A percentile compares a stretch with the other conserved stretches of the same genome.
phyloP scores from a whole-genome alignment of 2,888 invertebrate species.

The Orthosia gothica region DNA sequence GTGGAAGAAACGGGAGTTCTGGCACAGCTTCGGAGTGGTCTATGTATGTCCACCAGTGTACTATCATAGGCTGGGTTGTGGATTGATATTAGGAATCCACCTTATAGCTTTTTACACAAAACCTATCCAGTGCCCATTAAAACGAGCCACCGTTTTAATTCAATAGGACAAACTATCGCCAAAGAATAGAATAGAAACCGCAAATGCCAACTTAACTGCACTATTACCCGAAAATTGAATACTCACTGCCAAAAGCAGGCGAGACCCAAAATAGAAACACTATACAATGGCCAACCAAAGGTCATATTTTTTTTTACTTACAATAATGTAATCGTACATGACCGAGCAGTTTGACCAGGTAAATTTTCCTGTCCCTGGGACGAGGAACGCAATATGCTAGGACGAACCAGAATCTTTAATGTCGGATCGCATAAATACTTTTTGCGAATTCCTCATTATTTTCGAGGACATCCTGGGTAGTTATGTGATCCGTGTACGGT shows the following conservation, averaged over 20 bases:
- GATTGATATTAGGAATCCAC: background rate
- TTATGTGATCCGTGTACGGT: slow-evolving; percentile 35
- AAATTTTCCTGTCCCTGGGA: slow-evolving; percentile 81
- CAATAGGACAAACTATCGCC: slow-evolving; percentile 21
- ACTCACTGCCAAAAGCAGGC: slow-evolving; percentile 20
- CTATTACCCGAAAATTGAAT: slow-evolving; percentile 46
- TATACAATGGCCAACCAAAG: slow-evolving; percentile 61
- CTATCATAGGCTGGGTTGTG: background rate
- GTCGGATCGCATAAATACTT: slow-evolving; percentile 66
- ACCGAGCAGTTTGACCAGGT: slow-evolving; percentile 77
- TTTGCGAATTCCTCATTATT: slow-evolving; percentile 55
- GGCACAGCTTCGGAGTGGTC: too few relatives aligned
- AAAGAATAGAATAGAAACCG: slow-evolving; percentile 32
- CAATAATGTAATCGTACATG: slow-evolving; percentile 83
- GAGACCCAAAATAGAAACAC: too few relatives aligned
- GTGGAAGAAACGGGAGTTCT: too few relatives aligned
- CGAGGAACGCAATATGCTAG: slow-evolving; percentile 77
- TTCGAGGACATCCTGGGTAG: too few relatives aligned
- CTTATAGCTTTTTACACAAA: background rate
- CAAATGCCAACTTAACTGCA: slow-evolving; percentile 21
- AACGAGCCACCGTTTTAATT: slow-evolving; percentile 7
- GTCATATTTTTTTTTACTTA: slow-evolving; percentile 77
- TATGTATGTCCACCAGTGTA: background rate
- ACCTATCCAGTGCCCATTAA: background rate
- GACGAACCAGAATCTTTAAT: slow-evolving; percentile 76